Percentiles rank a stretch among this genome's conserved stretches.
Evolutionary conservation across 2,888 invertebrate species (phyloP).

Genomic region (Xanthia icteritia): DNA sequence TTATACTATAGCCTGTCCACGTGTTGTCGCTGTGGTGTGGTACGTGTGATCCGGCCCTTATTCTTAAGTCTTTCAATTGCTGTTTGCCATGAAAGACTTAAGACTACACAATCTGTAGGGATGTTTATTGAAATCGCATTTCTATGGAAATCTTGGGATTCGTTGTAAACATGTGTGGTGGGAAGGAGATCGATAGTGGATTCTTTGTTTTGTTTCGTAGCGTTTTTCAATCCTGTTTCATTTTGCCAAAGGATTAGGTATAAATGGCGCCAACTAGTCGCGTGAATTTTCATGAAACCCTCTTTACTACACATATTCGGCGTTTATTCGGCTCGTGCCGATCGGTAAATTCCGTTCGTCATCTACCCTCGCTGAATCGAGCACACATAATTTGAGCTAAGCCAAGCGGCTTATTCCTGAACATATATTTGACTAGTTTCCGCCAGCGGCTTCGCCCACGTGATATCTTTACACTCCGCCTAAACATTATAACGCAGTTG

Average conservation of each 20-base stretch:
- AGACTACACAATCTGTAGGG: conserved; percentile 19
- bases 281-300: no score
- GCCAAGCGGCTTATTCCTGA: neutral
- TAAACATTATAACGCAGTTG: no score
- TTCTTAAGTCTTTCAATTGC: conserved; percentile 49
- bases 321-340: neutral
- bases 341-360: neutral
- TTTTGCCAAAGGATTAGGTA: neutral
- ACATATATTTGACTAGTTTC: no score
- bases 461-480: no score
- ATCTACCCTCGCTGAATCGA: neutral
- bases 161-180: conserved; percentile 4
- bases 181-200: neutral
- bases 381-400: neutral
- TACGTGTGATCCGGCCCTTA: neutral
- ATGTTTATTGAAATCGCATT: conserved; percentile 34
- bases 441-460: no score
- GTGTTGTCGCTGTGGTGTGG: neutral
- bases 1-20: no score
- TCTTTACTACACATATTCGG: neutral
- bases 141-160: conserved; percentile 24
- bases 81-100: conserved; percentile 33
- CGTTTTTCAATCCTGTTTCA: neutral
- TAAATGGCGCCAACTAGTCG: no score
- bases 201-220: neutral